These are phyloP conservation scores for Ischnus inquisitorius DNA, from an alignment of 2,888 invertebrate species.

Conservation along the genomic window DNA sequence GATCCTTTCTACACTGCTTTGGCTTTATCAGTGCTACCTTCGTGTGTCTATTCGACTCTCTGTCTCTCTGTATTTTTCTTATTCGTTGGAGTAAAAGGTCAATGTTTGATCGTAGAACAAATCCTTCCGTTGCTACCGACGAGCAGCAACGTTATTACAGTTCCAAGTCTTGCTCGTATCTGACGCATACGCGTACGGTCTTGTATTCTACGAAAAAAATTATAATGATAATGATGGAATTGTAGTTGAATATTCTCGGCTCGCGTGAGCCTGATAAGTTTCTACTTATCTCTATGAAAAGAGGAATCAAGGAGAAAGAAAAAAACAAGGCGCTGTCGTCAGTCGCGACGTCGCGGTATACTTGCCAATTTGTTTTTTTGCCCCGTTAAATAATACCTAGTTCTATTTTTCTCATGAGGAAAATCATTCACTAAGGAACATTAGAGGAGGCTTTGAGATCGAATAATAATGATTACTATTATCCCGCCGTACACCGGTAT, in stretches of 20 bases:
- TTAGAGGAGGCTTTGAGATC: not conserved
- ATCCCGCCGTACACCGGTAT: not conserved
- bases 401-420: not conserved
- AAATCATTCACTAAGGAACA: not conserved
- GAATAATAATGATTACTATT: not conserved
- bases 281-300: constrained; percentile 65
- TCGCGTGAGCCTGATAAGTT: constrained; percentile 41
- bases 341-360: constrained; percentile 12
- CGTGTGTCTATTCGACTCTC: constrained; percentile 14
- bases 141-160: constrained; percentile 1
- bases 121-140: constrained; percentile 10
- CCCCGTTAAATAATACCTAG: not conserved
- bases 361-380: not conserved
- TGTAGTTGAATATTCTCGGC: constrained; percentile 61
- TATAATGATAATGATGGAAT: not conserved
- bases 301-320: constrained; percentile 61
- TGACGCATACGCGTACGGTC: not conserved
- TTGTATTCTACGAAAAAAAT: not conserved
- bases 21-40: constrained; percentile 21
- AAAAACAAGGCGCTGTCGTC: not conserved
- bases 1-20: not conserved
- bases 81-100: not conserved
- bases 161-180: not conserved
- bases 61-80: constrained; percentile 20
- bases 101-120: not conserved